Conservation (phyloP, 2,113 vertebrate genomes). For the Salminus brasiliensis region DNA sequence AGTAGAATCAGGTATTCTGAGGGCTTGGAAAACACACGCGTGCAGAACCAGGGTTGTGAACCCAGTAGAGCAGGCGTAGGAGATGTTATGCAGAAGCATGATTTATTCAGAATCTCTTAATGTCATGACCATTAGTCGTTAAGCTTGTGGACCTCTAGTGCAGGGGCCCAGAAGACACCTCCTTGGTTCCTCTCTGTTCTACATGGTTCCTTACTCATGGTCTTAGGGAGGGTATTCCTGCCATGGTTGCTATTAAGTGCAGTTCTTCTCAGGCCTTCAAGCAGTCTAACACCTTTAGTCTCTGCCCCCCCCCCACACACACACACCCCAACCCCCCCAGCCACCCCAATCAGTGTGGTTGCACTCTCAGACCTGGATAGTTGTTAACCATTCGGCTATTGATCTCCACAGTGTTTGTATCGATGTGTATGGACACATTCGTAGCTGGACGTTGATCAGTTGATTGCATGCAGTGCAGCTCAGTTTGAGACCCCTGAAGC, state of each 20-base stretch:
- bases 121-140: conserved; percentile 7
- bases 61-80: neutral
- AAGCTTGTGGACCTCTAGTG: too few species aligned
- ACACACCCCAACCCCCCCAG: too few species aligned
- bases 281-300: neutral
- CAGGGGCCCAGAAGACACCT: neutral
- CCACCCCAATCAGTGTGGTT: neutral
- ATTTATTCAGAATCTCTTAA: too few species aligned
- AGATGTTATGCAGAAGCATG: neutral
- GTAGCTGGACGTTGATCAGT: neutral
- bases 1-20: too few species aligned
- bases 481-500: neutral
- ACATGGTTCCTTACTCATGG: too few species aligned
- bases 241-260: neutral
- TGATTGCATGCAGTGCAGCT: neutral
- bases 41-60: too few species aligned
- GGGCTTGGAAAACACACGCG: too few species aligned
- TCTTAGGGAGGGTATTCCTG: too few species aligned
- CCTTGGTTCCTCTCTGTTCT: neutral
- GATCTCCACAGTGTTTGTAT: neutral
- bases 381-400: conserved; percentile 18
- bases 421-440: neutral
- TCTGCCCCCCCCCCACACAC: too few species aligned
- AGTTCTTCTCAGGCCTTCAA: neutral
- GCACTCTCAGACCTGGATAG: neutral